Conservation (phyloP, 1,140 invertebrate species). For the Rhyacophila brunnea region DNA sequence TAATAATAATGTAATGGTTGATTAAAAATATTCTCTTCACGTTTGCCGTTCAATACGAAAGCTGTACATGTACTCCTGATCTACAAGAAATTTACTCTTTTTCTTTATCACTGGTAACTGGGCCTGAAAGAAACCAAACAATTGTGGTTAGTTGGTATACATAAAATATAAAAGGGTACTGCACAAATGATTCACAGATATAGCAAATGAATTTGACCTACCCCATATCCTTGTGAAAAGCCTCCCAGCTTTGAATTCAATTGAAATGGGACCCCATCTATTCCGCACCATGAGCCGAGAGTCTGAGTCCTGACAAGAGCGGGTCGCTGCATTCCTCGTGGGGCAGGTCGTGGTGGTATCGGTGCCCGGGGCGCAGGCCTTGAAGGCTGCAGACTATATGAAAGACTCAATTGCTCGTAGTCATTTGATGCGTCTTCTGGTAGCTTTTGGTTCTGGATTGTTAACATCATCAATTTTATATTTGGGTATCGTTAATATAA, state of each 20-base stretch:
- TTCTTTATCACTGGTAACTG: conserved; percentile 21
- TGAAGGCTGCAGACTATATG: conserved; percentile 42
- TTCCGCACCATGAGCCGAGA: conserved; percentile 41
- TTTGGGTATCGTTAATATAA: too few species aligned
- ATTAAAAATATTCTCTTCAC: conserved; percentile 3
- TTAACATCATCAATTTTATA: too few species aligned
- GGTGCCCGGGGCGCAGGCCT: conserved; percentile 41
- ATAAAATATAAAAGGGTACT: too few species aligned
- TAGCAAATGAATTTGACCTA: conserved; percentile 32
- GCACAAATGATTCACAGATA: too few species aligned
- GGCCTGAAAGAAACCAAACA: conserved; percentile 1
- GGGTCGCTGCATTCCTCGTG: background rate
- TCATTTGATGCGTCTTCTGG: conserved; percentile 35
- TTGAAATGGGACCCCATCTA: conserved; percentile 50
- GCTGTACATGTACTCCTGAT: conserved; percentile 26
- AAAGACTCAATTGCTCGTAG: conserved; percentile 44
- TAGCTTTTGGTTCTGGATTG: too few species aligned
- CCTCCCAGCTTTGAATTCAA: conserved; percentile 53
- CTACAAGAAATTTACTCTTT: conserved; percentile 18
- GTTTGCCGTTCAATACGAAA: conserved; percentile 25
- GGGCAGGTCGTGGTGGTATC: background rate
- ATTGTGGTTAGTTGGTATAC: too few species aligned
- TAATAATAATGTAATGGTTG: too few species aligned
- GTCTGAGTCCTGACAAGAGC: conserved; percentile 2
- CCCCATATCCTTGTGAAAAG: conserved; percentile 41